Conservation (phyloP, 2,797 vertebrate species). For the Oreochromis grahami region DNA sequence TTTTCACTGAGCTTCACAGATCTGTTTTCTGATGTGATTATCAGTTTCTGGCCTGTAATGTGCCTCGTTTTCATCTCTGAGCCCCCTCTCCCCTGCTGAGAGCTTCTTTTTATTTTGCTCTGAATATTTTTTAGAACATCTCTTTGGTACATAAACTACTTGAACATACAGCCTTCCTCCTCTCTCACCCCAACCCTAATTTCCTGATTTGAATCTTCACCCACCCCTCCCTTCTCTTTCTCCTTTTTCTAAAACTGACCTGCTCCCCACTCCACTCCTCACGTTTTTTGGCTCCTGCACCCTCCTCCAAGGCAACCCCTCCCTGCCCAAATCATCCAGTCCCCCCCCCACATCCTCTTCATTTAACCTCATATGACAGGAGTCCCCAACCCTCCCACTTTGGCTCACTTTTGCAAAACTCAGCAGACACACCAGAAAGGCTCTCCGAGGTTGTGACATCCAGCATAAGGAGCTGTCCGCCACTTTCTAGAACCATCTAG, state of each 20-base stretch:
- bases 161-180: not conserved
- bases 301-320: not conserved
- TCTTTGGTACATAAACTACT: not conserved
- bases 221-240: not conserved
- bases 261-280: not conserved
- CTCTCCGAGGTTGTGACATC: not conserved
- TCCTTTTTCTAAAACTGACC: not conserved
- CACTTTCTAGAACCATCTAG: not conserved
- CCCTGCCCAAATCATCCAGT: not conserved
- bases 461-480: conserved; percentile 39
- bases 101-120: not conserved
- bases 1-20: not conserved
- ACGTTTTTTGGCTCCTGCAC: not conserved
- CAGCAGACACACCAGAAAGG: not conserved
- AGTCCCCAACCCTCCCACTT: not conserved
- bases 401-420: not conserved
- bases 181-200: not conserved
- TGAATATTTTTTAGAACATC: not conserved
- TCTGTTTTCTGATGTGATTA: not conserved
- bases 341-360: not conserved
- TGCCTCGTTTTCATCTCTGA: not conserved
- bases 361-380: conserved; percentile 4
- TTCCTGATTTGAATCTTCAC: not conserved
- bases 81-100: not conserved
- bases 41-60: not conserved